These are phyloP conservation scores for Emydoidea blandingii DNA, from an alignment of 2,797 vertebrate genomes.

Conservation along the genomic window DNA sequence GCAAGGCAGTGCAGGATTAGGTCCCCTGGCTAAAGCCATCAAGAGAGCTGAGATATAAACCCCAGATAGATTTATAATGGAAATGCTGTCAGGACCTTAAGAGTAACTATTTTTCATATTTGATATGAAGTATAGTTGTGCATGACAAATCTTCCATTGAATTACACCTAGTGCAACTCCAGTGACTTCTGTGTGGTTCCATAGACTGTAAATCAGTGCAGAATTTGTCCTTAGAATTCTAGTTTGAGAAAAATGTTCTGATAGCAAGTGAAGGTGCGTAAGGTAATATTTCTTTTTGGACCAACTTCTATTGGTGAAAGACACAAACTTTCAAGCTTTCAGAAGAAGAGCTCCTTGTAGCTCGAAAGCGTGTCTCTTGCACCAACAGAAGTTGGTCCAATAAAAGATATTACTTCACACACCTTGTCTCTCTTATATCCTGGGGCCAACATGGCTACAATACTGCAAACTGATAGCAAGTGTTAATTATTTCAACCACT, in stretches of 20 bases:
- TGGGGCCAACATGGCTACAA: not conserved
- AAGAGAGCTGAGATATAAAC: not conserved
- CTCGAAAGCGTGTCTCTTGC: not conserved
- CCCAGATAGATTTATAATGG: not conserved
- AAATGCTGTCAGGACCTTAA: not conserved
- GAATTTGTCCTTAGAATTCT: not conserved
- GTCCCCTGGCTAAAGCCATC: not conserved
- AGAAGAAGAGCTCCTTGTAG: not conserved
- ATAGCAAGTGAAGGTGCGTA: not conserved
- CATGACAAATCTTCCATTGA: not conserved
- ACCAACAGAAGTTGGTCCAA: not conserved
- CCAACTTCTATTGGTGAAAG: not conserved
- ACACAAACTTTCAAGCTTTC: not conserved
- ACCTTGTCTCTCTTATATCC: not conserved
- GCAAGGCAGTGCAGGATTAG: not conserved
- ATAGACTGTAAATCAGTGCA: not conserved
- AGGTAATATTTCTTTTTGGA: not conserved
- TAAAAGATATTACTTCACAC: not conserved
- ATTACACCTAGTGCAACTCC: not conserved
- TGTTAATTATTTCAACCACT: not conserved
- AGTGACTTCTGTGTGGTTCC: not conserved
- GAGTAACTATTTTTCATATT: not conserved
- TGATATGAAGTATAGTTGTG: not conserved
- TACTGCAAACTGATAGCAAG: not conserved
- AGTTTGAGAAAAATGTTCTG: not conserved